These are phyloP conservation scores for Scatophagus argus DNA, from an alignment of 2,113 vertebrate genomes.

Conservation along the genomic window DNA sequence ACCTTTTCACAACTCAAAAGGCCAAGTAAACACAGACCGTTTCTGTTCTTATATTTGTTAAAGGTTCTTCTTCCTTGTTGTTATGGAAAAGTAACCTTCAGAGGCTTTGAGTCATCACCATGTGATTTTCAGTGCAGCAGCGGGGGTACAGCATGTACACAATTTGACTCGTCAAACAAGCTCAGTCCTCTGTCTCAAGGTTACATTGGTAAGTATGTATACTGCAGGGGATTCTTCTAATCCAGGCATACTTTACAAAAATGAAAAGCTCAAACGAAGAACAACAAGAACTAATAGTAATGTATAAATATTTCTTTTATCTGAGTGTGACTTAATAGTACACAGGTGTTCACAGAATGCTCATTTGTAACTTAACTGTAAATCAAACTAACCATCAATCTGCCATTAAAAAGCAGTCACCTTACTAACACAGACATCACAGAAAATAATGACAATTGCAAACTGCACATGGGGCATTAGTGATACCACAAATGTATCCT, in stretches of 20 bases:
- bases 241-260: constrained; percentile 1
- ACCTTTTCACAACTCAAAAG: constrained; percentile 6
- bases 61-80: constrained; percentile 1
- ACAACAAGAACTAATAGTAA: neutral
- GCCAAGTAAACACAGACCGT: constrained; percentile 30
- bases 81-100: constrained; percentile 47
- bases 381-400: too few relatives aligned
- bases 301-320: constrained; percentile 7
- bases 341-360: neutral
- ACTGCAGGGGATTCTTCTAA: constrained; percentile 22
- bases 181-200: constrained; percentile 35
- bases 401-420: too few relatives aligned
- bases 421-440: too few relatives aligned
- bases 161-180: constrained; percentile 50
- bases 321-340: neutral
- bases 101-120: constrained; percentile 32
- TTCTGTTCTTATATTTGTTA: constrained; percentile 44
- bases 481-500: too few relatives aligned
- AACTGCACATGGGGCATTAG: too few relatives aligned
- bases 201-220: constrained; percentile 18
- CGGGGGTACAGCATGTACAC: constrained; percentile 17
- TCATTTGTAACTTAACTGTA: too few relatives aligned
- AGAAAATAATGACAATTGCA: too few relatives aligned
- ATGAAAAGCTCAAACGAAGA: neutral
- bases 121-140: constrained; percentile 32